Percentiles rank a stretch among this genome's conserved stretches.
phyloP scores from a whole-genome alignment of 2,888 invertebrate species.

The Ceramica pisi region DNA sequence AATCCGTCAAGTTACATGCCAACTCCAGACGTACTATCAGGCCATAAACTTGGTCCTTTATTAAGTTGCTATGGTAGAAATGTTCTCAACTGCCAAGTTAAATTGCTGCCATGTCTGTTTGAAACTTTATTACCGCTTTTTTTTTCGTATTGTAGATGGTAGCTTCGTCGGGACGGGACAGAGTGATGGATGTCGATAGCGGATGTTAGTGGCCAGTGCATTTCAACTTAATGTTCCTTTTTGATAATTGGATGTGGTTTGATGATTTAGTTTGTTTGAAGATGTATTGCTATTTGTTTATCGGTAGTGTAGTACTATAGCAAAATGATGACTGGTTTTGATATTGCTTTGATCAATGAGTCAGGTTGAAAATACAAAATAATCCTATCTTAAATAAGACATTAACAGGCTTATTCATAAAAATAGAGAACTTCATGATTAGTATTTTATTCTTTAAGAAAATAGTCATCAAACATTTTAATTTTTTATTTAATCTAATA shows the following conservation, averaged over 20 bases:
- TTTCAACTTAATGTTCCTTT: constrained; percentile 47
- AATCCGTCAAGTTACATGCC: constrained; percentile 55
- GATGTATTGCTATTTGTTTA: background rate
- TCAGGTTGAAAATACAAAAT: background rate
- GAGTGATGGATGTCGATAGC: constrained; percentile 55
- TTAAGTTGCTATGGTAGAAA: constrained; percentile 56
- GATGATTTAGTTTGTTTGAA: background rate
- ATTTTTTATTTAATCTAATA: too few relatives aligned
- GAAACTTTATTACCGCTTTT: constrained; percentile 49
- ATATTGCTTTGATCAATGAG: background rate
- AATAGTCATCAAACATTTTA: too few relatives aligned
- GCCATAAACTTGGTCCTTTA: constrained; percentile 59
- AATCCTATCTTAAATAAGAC: too few relatives aligned
- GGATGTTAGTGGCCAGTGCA: constrained; percentile 22
- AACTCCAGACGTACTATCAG: constrained; percentile 52
- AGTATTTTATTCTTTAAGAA: too few relatives aligned
- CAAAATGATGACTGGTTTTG: background rate
- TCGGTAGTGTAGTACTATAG: background rate
- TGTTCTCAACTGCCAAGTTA: constrained; percentile 61
- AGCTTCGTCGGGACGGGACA: constrained; percentile 48
- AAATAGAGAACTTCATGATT: too few relatives aligned
- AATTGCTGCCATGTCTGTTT: constrained; percentile 63
- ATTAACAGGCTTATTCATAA: too few relatives aligned
- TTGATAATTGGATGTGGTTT: constrained; percentile 40
- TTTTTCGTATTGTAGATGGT: constrained; percentile 32